phyloP scores from a whole-genome alignment of 1,140 invertebrate species.

The Cylas formicarius region DNA sequence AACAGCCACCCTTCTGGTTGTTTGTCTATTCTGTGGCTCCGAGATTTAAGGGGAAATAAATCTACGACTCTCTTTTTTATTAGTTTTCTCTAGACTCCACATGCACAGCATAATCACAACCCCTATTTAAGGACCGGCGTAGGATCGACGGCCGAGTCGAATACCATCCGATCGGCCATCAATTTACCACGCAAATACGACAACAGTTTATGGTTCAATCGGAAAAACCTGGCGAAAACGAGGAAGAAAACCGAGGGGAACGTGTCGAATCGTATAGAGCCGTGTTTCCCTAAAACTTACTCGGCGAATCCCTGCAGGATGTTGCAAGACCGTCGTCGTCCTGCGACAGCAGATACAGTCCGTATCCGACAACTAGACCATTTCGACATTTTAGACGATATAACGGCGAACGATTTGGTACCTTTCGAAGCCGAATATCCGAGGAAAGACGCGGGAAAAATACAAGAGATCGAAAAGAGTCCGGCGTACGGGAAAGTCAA shows the following conservation, averaged over 20 bases:
- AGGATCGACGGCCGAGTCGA: background rate
- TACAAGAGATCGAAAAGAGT: background rate
- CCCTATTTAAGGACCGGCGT: no score
- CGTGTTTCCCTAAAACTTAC: no score
- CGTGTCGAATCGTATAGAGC: no score
- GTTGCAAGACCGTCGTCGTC: no score
- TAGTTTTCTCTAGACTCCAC: no score
- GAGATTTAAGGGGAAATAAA: no score
- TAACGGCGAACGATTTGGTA: constrained; percentile 33
- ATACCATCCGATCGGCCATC: background rate
- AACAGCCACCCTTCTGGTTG: no score
- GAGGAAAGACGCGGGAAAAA: constrained; percentile 23
- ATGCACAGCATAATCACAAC: no score
- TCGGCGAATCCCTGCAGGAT: no score
- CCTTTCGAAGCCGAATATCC: constrained; percentile 38
- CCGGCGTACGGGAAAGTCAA: no score
- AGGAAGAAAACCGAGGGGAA: constrained; percentile 9
- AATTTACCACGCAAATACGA: constrained; percentile 17
- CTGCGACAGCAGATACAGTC: background rate
- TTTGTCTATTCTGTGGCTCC: no score
- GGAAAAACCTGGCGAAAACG: constrained; percentile 11
- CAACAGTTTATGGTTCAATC: constrained; percentile 28
- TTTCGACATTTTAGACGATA: constrained; percentile 35
- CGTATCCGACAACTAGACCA: constrained; percentile 12
- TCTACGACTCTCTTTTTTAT: no score